phyloP scores from a whole-genome alignment of 2,888 invertebrate genomes.

The Aromia moschata region DNA sequence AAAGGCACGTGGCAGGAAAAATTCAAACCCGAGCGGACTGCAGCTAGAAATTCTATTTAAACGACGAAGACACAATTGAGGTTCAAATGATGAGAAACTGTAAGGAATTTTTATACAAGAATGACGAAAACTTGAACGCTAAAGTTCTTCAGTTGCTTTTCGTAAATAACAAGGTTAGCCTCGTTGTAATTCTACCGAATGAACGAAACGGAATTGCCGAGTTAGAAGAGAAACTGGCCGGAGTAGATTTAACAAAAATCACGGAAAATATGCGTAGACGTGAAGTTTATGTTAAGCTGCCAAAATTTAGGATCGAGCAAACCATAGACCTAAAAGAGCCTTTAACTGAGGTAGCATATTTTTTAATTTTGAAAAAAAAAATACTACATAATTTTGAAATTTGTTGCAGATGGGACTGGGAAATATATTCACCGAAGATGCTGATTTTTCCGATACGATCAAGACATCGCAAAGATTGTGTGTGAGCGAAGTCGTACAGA shows the following conservation, averaged over 20 bases:
- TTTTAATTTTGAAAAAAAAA: no score
- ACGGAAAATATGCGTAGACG: no score
- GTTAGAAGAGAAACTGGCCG: conserved; percentile 70
- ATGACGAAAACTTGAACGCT: conserved; percentile 66
- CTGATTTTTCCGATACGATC: conserved; percentile 74
- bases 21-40: conserved; percentile 71
- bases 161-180: conserved; percentile 71
- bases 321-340: no score
- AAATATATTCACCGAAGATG: conserved; percentile 69
- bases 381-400: no score
- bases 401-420: conserved; percentile 76
- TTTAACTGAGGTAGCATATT: no score
- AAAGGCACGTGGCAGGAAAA: conserved; percentile 76
- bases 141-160: conserved; percentile 78
- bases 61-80: conserved; percentile 70
- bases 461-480: conserved; percentile 63
- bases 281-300: no score
- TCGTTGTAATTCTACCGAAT: conserved; percentile 78
- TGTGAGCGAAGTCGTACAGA: no score
- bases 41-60: no score
- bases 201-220: no score
- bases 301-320: no score
- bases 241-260: no score
- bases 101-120: conserved; percentile 65
- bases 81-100: conserved; percentile 79